A percentile compares a stretch with the other conserved stretches of the same genome.
Evolutionary conservation across 2,113 vertebrate genomes (phyloP).

Genomic region (Daubentonia madagascariensis): DNA sequence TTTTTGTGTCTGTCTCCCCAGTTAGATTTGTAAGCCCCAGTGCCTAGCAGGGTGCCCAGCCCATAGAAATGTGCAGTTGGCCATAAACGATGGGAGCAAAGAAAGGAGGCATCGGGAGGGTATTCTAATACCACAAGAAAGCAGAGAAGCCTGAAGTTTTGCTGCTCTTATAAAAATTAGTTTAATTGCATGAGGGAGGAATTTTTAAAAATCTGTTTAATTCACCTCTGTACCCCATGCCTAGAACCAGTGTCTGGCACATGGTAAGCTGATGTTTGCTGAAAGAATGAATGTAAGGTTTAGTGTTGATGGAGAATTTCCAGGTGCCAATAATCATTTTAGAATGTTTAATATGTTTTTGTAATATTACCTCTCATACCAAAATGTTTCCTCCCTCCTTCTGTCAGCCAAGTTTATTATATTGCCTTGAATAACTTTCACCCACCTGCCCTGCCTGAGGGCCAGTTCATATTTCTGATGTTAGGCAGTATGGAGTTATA

Average conservation of each 20-base stretch:
- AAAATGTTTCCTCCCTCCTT: not conserved
- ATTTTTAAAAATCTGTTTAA: not conserved
- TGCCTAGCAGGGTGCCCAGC: not conserved
- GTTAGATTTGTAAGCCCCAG: not conserved
- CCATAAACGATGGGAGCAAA: fast-evolving
- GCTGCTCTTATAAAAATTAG: not conserved
- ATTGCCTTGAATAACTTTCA: not conserved
- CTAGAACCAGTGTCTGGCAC: too few relatives aligned
- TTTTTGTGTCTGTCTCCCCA: not conserved
- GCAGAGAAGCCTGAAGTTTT: not conserved
- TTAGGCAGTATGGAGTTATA: not conserved
- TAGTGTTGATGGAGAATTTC: not conserved
- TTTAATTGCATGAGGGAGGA: not conserved
- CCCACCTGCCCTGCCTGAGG: not conserved
- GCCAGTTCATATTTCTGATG: not conserved
- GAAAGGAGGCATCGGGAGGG: not conserved
- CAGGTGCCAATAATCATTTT: not conserved
- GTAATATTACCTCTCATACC: not conserved
- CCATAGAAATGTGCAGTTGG: not conserved
- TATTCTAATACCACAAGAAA: too few relatives aligned
- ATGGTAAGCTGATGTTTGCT: not conserved
- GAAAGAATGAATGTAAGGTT: not conserved
- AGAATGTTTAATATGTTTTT: not conserved
- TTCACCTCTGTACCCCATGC: not conserved
- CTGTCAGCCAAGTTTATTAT: not conserved